phyloP scores from a whole-genome alignment of 2,888 invertebrate species.

The Scrobipalpa atriplicella region DNA sequence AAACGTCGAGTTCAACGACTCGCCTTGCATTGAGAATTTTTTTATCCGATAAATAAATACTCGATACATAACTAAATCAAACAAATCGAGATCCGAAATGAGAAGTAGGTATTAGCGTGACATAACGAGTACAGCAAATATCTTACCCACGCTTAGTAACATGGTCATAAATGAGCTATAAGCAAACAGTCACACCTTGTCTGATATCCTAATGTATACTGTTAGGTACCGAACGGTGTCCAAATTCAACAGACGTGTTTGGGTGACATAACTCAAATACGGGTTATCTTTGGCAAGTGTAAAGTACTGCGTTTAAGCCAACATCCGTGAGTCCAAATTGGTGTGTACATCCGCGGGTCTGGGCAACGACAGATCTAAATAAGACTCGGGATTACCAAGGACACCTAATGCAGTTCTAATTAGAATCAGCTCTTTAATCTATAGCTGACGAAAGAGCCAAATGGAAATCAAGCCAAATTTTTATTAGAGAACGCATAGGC shows the following conservation, averaged over 20 bases:
- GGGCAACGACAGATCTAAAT: background rate
- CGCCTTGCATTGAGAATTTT: slow-evolving; percentile 17
- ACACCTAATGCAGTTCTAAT: background rate
- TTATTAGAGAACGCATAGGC: no score
- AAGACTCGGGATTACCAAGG: background rate
- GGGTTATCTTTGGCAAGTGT: slow-evolving; percentile 50
- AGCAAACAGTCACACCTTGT: slow-evolving; percentile 67
- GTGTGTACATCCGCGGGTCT: background rate
- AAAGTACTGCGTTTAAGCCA: slow-evolving; percentile 39
- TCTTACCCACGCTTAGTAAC: slow-evolving; percentile 60
- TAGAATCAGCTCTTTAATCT: no score
- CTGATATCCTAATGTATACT: slow-evolving; percentile 50
- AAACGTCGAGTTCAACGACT: slow-evolving; percentile 56
- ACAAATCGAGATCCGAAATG: slow-evolving; percentile 31
- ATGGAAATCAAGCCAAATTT: no score
- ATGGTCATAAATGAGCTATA: slow-evolving; percentile 56
- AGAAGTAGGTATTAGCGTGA: slow-evolving; percentile 46
- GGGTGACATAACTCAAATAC: slow-evolving; percentile 70
- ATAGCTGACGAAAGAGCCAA: no score
- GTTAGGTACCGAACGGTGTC: slow-evolving; percentile 19
- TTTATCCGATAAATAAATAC: background rate
- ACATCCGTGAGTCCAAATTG: slow-evolving; percentile 51
- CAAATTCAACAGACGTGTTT: slow-evolving; percentile 56
- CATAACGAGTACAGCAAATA: slow-evolving; percentile 46
- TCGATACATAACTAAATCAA: background rate